A percentile compares a stretch with the other conserved stretches of the same genome.
phyloP scores from a whole-genome alignment of 1,140 invertebrate species.

The Drosophila saltans region DNA sequence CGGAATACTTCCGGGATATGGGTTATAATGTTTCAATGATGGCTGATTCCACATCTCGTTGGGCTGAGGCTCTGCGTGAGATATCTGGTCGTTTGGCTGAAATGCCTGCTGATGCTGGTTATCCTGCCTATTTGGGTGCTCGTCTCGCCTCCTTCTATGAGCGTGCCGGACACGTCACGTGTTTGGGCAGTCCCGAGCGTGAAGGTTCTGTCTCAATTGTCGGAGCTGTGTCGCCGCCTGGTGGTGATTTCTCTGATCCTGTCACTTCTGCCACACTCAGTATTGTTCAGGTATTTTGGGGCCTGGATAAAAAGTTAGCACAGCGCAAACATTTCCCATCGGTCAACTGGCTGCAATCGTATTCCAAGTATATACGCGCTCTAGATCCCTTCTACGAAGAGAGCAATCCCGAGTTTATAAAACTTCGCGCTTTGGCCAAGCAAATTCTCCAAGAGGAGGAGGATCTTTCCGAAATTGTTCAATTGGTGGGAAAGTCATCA shows the following conservation, averaged over 20 bases:
- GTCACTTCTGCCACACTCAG: slow-evolving; percentile 99
- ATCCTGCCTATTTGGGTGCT: slow-evolving; percentile 99
- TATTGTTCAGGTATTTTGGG: slow-evolving; percentile 99
- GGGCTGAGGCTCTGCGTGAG: slow-evolving; percentile 99
- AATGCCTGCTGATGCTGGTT: slow-evolving; percentile 99
- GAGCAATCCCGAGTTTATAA: slow-evolving; percentile 88
- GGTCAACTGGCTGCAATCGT: slow-evolving; percentile 97
- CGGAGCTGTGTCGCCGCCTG: slow-evolving; percentile 99
- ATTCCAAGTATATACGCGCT: slow-evolving; percentile 92
- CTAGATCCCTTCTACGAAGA: slow-evolving; percentile 92
- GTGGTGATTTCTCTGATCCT: slow-evolving; percentile 99
- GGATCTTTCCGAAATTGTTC: slow-evolving; percentile 94
- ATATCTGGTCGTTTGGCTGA: slow-evolving; percentile 99
- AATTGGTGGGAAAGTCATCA: slow-evolving; percentile 93
- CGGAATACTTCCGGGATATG: slow-evolving; percentile 99
- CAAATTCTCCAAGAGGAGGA: slow-evolving; percentile 93
- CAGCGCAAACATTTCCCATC: slow-evolving; percentile 99
- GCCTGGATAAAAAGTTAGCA: slow-evolving; percentile 99
- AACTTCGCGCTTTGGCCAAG: slow-evolving; percentile 86
- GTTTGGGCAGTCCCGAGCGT: slow-evolving; percentile 98
- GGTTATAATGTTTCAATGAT: slow-evolving; percentile 99
- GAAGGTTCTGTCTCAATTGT: slow-evolving; percentile 99
- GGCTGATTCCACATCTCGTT: slow-evolving; percentile 99
- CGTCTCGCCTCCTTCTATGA: slow-evolving; percentile 99
- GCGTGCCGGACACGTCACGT: slow-evolving; percentile 98